Percentiles rank a stretch among this genome's conserved stretches.
Conservation (phyloP, 2,113 vertebrate genomes). For the Scalopus aquaticus region DNA sequence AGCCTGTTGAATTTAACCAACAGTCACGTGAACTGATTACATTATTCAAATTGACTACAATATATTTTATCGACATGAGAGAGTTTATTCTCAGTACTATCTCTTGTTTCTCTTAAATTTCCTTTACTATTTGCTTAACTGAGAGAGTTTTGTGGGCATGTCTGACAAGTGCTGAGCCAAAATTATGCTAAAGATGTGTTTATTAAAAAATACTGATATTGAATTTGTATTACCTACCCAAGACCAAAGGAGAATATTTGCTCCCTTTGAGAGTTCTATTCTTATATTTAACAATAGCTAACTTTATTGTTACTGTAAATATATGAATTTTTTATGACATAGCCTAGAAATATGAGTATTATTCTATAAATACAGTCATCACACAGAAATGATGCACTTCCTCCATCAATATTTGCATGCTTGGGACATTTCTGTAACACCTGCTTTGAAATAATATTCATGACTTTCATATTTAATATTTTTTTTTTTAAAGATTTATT, state of each 20-base stretch:
- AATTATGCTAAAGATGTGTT: not conserved
- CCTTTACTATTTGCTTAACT: not conserved
- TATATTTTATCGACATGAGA: slow-evolving; percentile 20
- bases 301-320: not conserved
- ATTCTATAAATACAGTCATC: not conserved
- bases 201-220: not conserved
- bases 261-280: not conserved
- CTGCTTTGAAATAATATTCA: not conserved
- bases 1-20: not conserved
- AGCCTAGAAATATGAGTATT: not conserved
- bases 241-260: not conserved
- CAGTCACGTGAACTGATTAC: not conserved
- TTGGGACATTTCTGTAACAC: slow-evolving; percentile 13
- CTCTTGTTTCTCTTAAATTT: not conserved
- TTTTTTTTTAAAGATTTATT: no score
- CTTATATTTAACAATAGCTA: not conserved
- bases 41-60: slow-evolving; percentile 13
- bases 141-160: not conserved
- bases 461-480: not conserved
- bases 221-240: not conserved
- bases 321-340: not conserved
- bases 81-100: not conserved
- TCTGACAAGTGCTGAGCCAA: slow-evolving; percentile 15
- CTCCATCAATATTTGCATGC: not conserved
- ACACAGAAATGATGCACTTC: not conserved